Conservation (phyloP, 2,113 vertebrate species). For the Excalfactoria chinensis region DNA sequence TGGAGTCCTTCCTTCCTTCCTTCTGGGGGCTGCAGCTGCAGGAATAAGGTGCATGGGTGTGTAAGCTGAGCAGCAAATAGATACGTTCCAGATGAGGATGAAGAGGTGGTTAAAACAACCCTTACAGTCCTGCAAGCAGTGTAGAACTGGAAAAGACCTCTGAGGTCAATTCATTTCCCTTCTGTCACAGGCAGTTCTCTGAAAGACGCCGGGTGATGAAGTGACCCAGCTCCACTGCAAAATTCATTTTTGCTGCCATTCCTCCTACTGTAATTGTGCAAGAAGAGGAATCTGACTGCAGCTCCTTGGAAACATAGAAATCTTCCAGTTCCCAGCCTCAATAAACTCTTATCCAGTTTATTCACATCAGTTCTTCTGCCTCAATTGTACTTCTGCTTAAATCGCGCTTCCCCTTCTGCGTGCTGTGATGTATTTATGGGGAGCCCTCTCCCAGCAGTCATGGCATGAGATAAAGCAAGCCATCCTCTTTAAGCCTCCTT, state of each 20-base stretch:
- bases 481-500: constrained; percentile 35
- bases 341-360: constrained; percentile 21
- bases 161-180: constrained; percentile 51
- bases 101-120: constrained; percentile 19
- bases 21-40: background rate
- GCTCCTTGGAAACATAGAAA: constrained; percentile 40
- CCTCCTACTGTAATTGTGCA: background rate
- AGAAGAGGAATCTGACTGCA: constrained; percentile 23
- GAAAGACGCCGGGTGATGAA: constrained; percentile 26
- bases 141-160: background rate
- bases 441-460: constrained; percentile 53
- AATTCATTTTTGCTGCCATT: constrained; percentile 29
- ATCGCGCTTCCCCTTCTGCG: constrained; percentile 35
- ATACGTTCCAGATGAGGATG: constrained; percentile 21
- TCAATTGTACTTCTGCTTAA: constrained; percentile 49
- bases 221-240: background rate
- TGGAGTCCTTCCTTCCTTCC: background rate
- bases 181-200: background rate
- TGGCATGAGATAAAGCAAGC: constrained; percentile 48
- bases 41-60: background rate
- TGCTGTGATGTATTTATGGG: constrained; percentile 64
- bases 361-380: constrained; percentile 44
- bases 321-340: constrained; percentile 24
- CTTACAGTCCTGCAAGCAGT: background rate
- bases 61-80: background rate